phyloP scores from a whole-genome alignment of 2,113 vertebrate species.

The Xiphophorus maculatus region DNA sequence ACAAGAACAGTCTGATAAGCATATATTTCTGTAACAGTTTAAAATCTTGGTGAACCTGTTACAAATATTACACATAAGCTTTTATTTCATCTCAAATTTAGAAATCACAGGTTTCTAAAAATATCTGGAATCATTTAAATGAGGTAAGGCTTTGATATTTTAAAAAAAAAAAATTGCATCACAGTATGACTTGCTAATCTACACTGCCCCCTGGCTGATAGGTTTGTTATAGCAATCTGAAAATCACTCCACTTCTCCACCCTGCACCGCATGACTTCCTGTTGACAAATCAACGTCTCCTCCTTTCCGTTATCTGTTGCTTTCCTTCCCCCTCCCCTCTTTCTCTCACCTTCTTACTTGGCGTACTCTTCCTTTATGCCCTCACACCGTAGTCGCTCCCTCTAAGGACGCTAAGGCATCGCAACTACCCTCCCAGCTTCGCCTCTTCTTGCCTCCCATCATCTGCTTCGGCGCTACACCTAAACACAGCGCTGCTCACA shows the following conservation, averaged over 20 bases:
- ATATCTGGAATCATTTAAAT: neutral
- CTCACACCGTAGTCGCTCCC: neutral
- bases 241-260: constrained; percentile 65
- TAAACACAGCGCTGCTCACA: constrained; percentile 26
- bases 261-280: constrained; percentile 52
- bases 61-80: neutral
- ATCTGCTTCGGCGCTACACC: constrained; percentile 57
- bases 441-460: constrained; percentile 27
- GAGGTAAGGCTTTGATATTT: constrained; percentile 8
- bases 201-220: constrained; percentile 14
- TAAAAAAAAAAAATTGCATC: neutral
- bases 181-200: constrained; percentile 14
- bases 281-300: constrained; percentile 19
- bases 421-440: neutral
- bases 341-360: neutral
- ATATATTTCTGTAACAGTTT: too few relatives aligned
- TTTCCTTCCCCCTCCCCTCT: neutral
- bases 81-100: neutral
- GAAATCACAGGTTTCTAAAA: neutral
- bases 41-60: too few relatives aligned
- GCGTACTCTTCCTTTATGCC: neutral
- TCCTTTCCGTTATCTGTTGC: constrained; percentile 19
- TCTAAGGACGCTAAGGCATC: constrained; percentile 4
- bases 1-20: too few relatives aligned
- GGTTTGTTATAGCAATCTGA: constrained; percentile 28